Conservation (phyloP, 2,797 vertebrate species). For the Gymnoscopelus microlampas region DNA sequence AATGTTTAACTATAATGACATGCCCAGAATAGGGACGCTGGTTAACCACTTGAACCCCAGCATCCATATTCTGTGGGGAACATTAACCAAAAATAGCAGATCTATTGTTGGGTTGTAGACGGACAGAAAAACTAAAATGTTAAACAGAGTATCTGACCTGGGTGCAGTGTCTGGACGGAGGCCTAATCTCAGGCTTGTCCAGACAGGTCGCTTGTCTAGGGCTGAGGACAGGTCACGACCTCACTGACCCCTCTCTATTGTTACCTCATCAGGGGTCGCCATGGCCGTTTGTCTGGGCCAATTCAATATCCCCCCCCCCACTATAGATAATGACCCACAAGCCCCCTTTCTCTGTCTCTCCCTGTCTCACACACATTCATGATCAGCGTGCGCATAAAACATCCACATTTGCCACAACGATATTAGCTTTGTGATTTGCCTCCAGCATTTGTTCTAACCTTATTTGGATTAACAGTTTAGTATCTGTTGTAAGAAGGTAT, state of each 20-base stretch:
- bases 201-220: slow-evolving; percentile 76
- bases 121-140: too few species aligned
- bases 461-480: slow-evolving; percentile 9
- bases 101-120: too few species aligned
- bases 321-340: slow-evolving; percentile 68
- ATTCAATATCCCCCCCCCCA: slow-evolving; percentile 70
- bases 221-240: slow-evolving; percentile 75
- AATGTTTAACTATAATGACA: too few species aligned
- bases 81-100: too few species aligned
- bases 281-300: slow-evolving; percentile 77
- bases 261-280: slow-evolving; percentile 75
- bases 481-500: slow-evolving; percentile 16
- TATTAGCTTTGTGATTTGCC: slow-evolving; percentile 48
- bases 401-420: slow-evolving; percentile 20
- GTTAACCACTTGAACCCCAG: too few species aligned
- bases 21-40: too few species aligned
- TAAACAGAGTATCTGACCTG: slow-evolving; percentile 43
- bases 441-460: slow-evolving; percentile 31
- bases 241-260: slow-evolving; percentile 68
- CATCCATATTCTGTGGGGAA: too few species aligned
- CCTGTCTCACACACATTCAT: slow-evolving; percentile 23
- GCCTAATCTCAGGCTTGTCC: slow-evolving; percentile 62
- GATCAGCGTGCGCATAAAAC: slow-evolving; percentile 16
- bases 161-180: slow-evolving; percentile 64
- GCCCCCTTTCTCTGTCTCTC: slow-evolving; percentile 17